phyloP scores from a whole-genome alignment of 2,888 invertebrate genomes.

The Sinhomidia bicolor region DNA sequence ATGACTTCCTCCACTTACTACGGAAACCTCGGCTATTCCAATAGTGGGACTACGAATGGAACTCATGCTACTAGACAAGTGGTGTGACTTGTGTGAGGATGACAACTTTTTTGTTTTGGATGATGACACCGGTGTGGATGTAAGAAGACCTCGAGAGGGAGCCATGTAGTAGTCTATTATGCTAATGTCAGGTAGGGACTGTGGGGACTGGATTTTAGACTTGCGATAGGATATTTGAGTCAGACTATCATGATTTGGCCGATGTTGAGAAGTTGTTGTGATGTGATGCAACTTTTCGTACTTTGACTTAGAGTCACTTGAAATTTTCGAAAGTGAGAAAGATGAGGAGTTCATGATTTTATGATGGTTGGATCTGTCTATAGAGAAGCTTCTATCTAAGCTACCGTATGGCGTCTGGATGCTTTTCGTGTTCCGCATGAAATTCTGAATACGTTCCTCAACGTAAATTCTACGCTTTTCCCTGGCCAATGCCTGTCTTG shows the following conservation, averaged over 20 bases:
- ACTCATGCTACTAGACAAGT: conserved; percentile 69
- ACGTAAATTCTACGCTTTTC: conserved; percentile 79
- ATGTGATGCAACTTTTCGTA: conserved; percentile 43
- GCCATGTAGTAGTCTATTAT: conserved; percentile 72
- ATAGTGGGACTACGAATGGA: conserved; percentile 61
- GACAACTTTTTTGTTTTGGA: conserved; percentile 60
- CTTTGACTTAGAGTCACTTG: conserved; percentile 24
- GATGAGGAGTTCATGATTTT: conserved; percentile 46
- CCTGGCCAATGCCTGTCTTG: conserved; percentile 79
- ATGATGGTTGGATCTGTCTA: conserved; percentile 58
- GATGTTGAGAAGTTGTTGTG: conserved; percentile 5
- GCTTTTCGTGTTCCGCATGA: conserved; percentile 76
- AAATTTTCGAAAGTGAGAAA: conserved; percentile 57
- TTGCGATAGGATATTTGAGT: conserved; percentile 63
- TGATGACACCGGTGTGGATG: conserved; percentile 75
- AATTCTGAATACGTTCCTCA: conserved; percentile 79
- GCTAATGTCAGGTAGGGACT: conserved; percentile 76
- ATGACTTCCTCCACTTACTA: conserved; percentile 34
- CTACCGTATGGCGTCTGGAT: conserved; percentile 71
- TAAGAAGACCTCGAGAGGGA: conserved; percentile 69
- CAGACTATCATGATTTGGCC: conserved; percentile 70
- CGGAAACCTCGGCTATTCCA: conserved; percentile 69
- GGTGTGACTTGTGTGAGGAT: conserved; percentile 47
- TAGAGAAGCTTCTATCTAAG: conserved; percentile 59
- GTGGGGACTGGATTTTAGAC: conserved; percentile 66